phyloP scores from a whole-genome alignment of 2,113 vertebrate genomes.

The Pardalotus punctatus region DNA sequence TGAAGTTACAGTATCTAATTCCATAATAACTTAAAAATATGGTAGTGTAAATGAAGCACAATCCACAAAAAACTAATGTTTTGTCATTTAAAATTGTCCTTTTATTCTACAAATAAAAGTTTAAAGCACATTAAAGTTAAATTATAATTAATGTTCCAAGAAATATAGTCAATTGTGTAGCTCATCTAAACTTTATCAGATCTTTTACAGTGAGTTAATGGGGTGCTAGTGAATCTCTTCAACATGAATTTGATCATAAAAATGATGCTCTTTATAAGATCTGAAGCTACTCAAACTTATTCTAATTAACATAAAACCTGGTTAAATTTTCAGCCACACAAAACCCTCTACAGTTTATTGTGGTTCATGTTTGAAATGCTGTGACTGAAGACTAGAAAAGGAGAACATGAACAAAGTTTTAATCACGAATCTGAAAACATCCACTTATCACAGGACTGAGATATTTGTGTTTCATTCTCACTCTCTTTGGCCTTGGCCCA shows the following conservation, averaged over 20 bases:
- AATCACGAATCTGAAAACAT: not conserved
- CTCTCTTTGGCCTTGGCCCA: not conserved
- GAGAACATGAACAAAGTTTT: not conserved
- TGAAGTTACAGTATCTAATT: not conserved
- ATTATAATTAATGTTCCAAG: constrained; percentile 30
- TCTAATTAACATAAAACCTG: not conserved
- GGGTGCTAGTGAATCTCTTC: not conserved
- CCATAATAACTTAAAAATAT: not conserved
- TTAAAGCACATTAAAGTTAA: not conserved
- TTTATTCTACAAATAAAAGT: not conserved
- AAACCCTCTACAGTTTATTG: not conserved
- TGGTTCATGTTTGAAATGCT: not conserved
- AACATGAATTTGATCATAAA: not conserved
- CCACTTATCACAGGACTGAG: not conserved
- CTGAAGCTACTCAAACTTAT: not conserved
- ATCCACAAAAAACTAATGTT: not conserved
- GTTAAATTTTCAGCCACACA: not conserved
- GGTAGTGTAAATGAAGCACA: not conserved
- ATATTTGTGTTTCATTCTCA: not conserved
- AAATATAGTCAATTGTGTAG: not conserved
- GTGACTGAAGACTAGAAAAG: not conserved
- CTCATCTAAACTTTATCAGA: not conserved
- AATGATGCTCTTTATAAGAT: not conserved
- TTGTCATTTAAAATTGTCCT: not conserved
- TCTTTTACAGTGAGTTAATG: not conserved